Conservation (phyloP, 1,140 invertebrate species). For the Alviniconcha marisindica region DNA sequence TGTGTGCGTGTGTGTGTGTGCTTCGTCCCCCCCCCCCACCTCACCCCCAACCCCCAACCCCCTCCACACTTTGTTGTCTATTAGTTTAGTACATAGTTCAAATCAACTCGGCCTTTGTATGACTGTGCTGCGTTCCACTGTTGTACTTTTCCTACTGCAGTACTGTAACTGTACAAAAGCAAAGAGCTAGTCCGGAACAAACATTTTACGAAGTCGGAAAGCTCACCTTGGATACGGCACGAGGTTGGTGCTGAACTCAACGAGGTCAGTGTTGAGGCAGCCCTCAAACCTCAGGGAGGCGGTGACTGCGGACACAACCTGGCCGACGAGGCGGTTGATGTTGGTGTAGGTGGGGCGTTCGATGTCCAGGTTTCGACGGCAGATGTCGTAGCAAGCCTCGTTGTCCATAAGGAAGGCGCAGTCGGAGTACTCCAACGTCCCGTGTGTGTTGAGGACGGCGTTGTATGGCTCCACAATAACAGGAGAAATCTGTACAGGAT, state of each 20-base stretch:
- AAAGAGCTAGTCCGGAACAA: too few relatives aligned
- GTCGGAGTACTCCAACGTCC: slow-evolving; percentile 68
- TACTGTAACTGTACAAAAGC: too few relatives aligned
- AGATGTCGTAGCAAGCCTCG: slow-evolving; percentile 95
- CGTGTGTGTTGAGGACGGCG: slow-evolving; percentile 74
- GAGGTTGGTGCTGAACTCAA: slow-evolving; percentile 85
- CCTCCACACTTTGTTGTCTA: too few relatives aligned
- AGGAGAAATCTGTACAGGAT: slow-evolving; percentile 80
- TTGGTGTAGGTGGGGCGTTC: slow-evolving; percentile 81
- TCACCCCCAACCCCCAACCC: too few relatives aligned
- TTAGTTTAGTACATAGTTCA: too few relatives aligned
- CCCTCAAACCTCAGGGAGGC: slow-evolving; percentile 86
- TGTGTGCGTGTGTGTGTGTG: too few relatives aligned
- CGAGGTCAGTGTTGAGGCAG: slow-evolving; percentile 88
- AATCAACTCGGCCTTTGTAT: too few relatives aligned
- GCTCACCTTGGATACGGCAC: slow-evolving; percentile 54
- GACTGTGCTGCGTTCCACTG: too few relatives aligned
- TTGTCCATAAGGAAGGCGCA: slow-evolving; percentile 80
- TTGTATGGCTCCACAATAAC: slow-evolving; percentile 76
- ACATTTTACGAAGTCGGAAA: too few relatives aligned
- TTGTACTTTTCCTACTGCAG: too few relatives aligned
- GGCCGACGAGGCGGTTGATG: slow-evolving; percentile 73
- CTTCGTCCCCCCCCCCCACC: too few relatives aligned
- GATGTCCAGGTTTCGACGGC: slow-evolving; percentile 84
- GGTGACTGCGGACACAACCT: slow-evolving; percentile 81